These are phyloP conservation scores for Mastomys natalensis DNA, from an alignment of 2,113 vertebrate genomes.

Conservation along the genomic window DNA sequence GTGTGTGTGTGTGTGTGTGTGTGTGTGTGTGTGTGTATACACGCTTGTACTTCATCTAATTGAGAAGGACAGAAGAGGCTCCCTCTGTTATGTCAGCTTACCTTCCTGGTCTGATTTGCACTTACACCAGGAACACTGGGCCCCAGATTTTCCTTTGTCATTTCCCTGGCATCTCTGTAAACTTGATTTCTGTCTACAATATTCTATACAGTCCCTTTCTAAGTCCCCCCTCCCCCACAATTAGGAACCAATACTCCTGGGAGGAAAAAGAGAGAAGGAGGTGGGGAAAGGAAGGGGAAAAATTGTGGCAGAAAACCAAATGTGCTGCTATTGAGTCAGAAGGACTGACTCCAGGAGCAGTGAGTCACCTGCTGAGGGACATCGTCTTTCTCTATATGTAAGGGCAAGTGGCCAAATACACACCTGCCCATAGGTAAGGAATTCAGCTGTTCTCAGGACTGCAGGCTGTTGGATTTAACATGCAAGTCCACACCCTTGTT, in stretches of 20 bases:
- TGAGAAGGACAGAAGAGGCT: neutral
- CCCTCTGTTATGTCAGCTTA: neutral
- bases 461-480: neutral
- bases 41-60: neutral
- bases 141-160: conserved; percentile 65
- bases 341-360: conserved; percentile 43
- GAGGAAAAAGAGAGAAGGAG: neutral
- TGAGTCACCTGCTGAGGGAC: conserved; percentile 66
- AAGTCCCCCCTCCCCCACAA: neutral
- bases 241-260: conserved; percentile 54
- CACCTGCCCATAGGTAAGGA: conserved; percentile 61
- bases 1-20: neutral
- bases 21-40: neutral
- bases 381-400: conserved; percentile 13
- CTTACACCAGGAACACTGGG: neutral
- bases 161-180: conserved; percentile 62
- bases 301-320: conserved; percentile 52
- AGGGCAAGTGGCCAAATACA: conserved; percentile 72
- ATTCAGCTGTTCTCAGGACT: conserved; percentile 62
- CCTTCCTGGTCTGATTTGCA: neutral
- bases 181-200: conserved; percentile 47
- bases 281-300: neutral
- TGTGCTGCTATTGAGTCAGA: conserved; percentile 68
- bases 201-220: conserved; percentile 29
- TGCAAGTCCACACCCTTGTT: conserved; percentile 31